Evolutionary conservation across 2,797 vertebrate species (phyloP).

Genomic region (Furcifer pardalis): DNA sequence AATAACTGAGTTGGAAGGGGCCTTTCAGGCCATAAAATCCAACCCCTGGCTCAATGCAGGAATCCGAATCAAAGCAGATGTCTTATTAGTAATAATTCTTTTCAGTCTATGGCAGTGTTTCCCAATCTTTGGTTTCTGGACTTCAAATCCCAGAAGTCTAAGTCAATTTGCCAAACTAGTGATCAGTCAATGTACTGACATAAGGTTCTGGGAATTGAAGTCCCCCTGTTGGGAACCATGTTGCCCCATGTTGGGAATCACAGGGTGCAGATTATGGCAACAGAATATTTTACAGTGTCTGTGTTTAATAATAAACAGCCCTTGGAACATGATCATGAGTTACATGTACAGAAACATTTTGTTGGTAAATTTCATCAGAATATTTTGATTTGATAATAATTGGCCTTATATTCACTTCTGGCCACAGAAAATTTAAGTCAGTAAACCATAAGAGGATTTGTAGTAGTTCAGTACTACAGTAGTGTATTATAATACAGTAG

Average conservation of each 20-base stretch:
- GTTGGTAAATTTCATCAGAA: constrained; percentile 52
- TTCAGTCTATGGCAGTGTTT: no score
- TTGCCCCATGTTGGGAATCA: no score
- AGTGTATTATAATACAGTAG: constrained; percentile 70
- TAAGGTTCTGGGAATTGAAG: no score
- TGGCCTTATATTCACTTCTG: constrained; percentile 26
- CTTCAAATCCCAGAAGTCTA: no score
- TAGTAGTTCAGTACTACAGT: constrained; percentile 36
- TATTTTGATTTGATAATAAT: constrained; percentile 62
- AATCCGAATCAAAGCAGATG: no score
- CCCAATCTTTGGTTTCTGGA: no score
- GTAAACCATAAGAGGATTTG: constrained; percentile 43
- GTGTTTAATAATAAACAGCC: constrained; percentile 59
- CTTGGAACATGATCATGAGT: constrained; percentile 37
- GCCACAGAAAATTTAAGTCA: constrained; percentile 42
- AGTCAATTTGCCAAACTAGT: no score
- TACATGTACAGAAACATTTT: constrained; percentile 13
- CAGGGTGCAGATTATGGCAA: constrained; percentile 38
- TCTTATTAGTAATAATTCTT: constrained; percentile 56
- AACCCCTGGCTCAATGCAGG: no score
- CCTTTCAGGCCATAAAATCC: no score
- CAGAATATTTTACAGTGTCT: constrained; percentile 50
- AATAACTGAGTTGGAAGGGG: no score
- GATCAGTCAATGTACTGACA: no score
- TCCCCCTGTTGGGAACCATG: no score